Percentiles rank a stretch among this genome's conserved stretches.
Evolutionary conservation across 2,797 vertebrate genomes (phyloP).

Genomic region (Enteromius radiatus): DNA sequence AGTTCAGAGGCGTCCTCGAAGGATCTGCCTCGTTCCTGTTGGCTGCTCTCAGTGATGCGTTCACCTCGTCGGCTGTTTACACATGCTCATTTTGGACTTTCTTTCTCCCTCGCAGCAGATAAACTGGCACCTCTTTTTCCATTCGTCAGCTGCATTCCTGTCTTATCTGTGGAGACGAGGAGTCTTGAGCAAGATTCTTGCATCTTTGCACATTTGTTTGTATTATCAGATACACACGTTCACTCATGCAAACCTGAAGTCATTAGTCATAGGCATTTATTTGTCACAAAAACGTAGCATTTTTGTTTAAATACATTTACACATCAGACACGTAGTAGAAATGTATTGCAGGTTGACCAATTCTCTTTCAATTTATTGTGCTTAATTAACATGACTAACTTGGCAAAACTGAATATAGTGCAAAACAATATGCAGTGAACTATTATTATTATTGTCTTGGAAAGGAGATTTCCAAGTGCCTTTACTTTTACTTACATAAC

Average conservation of each 20-base stretch:
- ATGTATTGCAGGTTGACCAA: too few relatives aligned
- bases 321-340: neutral
- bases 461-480: too few relatives aligned
- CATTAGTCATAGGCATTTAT: constrained; percentile 2
- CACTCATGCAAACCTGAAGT: constrained; percentile 24
- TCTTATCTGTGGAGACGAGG: constrained; percentile 64
- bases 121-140: constrained; percentile 44
- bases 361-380: neutral
- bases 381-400: neutral
- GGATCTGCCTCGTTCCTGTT: constrained; percentile 47
- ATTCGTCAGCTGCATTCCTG: constrained; percentile 62
- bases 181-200: constrained; percentile 55
- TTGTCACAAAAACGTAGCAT: neutral
- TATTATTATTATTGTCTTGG: too few relatives aligned
- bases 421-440: too few relatives aligned
- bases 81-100: constrained; percentile 23
- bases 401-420: neutral
- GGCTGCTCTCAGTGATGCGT: neutral
- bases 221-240: neutral
- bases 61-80: constrained; percentile 9
- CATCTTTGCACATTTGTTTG: constrained; percentile 47
- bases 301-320: neutral
- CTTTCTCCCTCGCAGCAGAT: constrained; percentile 29
- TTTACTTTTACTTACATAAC: neutral
- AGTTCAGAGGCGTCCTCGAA: constrained; percentile 46